phyloP scores from a whole-genome alignment of 2,888 invertebrate species.

The Tinea semifulvella region DNA sequence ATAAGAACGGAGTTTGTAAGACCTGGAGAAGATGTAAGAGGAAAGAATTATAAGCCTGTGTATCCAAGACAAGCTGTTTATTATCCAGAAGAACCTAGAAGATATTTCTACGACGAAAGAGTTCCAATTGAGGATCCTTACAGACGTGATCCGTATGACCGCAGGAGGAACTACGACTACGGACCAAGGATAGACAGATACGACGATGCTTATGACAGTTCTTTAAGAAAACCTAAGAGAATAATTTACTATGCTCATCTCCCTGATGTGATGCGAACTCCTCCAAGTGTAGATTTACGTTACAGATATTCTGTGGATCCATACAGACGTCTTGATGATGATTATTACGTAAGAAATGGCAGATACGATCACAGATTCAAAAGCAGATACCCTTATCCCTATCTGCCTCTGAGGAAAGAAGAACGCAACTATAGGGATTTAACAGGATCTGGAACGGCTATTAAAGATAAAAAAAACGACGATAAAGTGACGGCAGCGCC shows the following conservation, averaged over 20 bases:
- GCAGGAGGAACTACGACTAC: conserved; percentile 27
- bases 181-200: conserved; percentile 47
- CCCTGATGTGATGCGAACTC: conserved; percentile 72
- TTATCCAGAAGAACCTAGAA: conserved; percentile 54
- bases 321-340: conserved; percentile 49
- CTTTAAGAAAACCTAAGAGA: conserved; percentile 63
- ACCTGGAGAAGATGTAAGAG: conserved; percentile 44
- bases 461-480: conserved; percentile 51
- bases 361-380: conserved; percentile 55
- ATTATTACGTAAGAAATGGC: conserved; percentile 42
- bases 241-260: conserved; percentile 77
- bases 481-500: conserved; percentile 59
- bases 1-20: conserved; percentile 56
- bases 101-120: conserved; percentile 48
- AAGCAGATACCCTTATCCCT: conserved; percentile 39
- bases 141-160: conserved; percentile 48
- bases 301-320: conserved; percentile 60
- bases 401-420: conserved; percentile 51
- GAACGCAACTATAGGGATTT: conserved; percentile 55
- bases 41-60: conserved; percentile 44
- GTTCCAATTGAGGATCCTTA: conserved; percentile 47
- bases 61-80: conserved; percentile 57
- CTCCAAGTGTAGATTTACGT: conserved; percentile 64
- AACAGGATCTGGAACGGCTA: conserved; percentile 43
- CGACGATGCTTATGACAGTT: conserved; percentile 49